Base-by-base conservation (phyloP, 2,113 vertebrate species). In the Tachysurus vachellii region DNA sequence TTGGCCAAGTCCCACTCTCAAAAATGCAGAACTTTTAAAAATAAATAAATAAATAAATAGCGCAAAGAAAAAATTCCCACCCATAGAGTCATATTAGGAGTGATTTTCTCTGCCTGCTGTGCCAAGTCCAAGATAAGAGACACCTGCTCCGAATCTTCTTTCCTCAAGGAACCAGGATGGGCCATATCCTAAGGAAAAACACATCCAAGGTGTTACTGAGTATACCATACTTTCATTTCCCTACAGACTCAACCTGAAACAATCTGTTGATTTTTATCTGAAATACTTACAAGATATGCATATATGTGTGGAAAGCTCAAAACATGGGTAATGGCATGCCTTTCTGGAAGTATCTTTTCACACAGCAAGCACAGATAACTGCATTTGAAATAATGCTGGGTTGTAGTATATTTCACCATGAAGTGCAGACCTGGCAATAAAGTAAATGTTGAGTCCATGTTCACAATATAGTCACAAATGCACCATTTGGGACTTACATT, bases 81-180 rank as follows among this genome's bases (percentile, higher is more conserved):
- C 86, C 12, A 81, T 9, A 87, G 57, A 87, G 19, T 26, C 31
- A 9, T 11, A 57, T 73, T 28, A 68, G 81, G 53, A 66, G 23
- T 14, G 21, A 87, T 14, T 77, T 50, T 68, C 31, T 77, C 59
- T 44, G 86, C 86, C 73, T 87, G 86, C 16, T 84, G 47, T 47
- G 71, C 86, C 82, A 87, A 17, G n/a, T 83, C 86, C 61, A 62
- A 36, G 54, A 87, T 23, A 17, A 83, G 21, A 57, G 81, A 57
- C 28, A 4, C 36, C 3, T 87, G 21, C 5, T 87, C 82, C 4
- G 23, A 21, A 66, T 87, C 86, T 16, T 79, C 73, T 53, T 44
- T 68, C 23, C 16, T 87, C 70, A 87, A 28, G 19, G 86, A 87
- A 83, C 81, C 86, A 84, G 81, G 86, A 76, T 87, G 86, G 13